phyloP scores from a whole-genome alignment of 2,113 vertebrate species.

The Tachuris rubrigastra region DNA sequence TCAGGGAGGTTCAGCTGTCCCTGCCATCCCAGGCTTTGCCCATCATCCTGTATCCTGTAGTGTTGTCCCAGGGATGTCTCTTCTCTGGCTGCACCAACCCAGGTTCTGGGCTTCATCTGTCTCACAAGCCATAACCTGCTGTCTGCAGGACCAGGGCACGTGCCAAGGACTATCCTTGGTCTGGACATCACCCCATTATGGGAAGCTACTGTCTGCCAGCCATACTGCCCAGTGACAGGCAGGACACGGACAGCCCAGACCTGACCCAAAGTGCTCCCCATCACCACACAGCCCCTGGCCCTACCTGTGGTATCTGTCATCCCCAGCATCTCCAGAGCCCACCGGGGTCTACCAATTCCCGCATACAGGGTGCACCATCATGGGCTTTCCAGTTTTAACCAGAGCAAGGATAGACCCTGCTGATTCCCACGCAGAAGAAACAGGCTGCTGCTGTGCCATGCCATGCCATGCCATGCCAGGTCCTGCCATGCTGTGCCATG shows the following conservation, averaged over 20 bases:
- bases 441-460: not conserved
- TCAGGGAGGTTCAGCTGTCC: not conserved
- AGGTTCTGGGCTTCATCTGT: not conserved
- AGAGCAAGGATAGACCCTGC: not conserved
- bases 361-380: rapidly evolving
- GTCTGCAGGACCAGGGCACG: not conserved
- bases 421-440: not conserved
- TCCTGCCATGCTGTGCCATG: not conserved
- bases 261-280: not conserved
- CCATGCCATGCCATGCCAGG: not conserved
- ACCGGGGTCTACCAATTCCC: not conserved
- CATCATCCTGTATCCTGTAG: not conserved
- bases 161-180: not conserved
- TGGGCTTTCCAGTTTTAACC: not conserved
- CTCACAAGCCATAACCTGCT: not conserved
- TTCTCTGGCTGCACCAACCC: not conserved
- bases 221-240: not conserved
- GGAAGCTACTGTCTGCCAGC: not conserved
- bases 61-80: not conserved
- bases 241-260: not conserved
- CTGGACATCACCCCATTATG: not conserved
- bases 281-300: not conserved
- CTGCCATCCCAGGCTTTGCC: not conserved
- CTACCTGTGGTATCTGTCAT: not conserved
- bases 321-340: not conserved